Conservation (phyloP, 2,113 vertebrate genomes). For the Macquaria australasica region DNA sequence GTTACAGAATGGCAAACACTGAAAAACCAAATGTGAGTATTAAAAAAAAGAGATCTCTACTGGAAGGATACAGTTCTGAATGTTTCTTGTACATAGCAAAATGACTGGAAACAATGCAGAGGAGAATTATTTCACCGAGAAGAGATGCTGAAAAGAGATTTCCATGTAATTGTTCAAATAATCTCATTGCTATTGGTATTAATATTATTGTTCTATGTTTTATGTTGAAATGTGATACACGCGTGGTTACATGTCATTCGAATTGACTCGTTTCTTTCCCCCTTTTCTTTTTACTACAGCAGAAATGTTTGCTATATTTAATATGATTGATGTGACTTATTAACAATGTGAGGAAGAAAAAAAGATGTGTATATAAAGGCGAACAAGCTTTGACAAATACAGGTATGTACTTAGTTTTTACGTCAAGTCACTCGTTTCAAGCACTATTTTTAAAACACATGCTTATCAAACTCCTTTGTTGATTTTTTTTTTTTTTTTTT, state of each 20-base stretch:
- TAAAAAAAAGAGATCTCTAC: constrained; percentile 31
- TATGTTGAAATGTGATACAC: constrained; percentile 70
- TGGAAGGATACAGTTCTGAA: constrained; percentile 68
- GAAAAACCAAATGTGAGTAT: constrained; percentile 69
- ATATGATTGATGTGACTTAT: constrained; percentile 75
- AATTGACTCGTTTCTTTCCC: constrained; percentile 29
- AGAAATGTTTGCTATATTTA: constrained; percentile 76
- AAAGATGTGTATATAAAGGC: constrained; percentile 53
- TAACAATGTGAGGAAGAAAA: constrained; percentile 62
- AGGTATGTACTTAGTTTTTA: constrained; percentile 75
- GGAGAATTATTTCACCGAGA: constrained; percentile 24
- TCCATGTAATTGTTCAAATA: constrained; percentile 48
- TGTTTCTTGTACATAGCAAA: constrained; percentile 69
- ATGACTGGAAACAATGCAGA: constrained; percentile 10
- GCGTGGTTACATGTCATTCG: constrained; percentile 58
- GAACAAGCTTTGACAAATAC: constrained; percentile 46
- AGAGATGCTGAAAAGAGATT: constrained; percentile 80
- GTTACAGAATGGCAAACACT: constrained; percentile 43
- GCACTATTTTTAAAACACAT: constrained; percentile 69
- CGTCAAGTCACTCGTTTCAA: constrained; percentile 65
- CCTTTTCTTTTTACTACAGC: constrained; percentile 53
- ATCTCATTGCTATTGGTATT: constrained; percentile 57
- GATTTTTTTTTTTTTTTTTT: constrained; percentile 39
- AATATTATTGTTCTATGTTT: constrained; percentile 64
- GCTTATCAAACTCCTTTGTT: constrained; percentile 50